A percentile compares a stretch with the other conserved stretches of the same genome.
Evolutionary conservation across 1,140 invertebrate species (phyloP).

Genomic region (Apocrypta bakeri): DNA sequence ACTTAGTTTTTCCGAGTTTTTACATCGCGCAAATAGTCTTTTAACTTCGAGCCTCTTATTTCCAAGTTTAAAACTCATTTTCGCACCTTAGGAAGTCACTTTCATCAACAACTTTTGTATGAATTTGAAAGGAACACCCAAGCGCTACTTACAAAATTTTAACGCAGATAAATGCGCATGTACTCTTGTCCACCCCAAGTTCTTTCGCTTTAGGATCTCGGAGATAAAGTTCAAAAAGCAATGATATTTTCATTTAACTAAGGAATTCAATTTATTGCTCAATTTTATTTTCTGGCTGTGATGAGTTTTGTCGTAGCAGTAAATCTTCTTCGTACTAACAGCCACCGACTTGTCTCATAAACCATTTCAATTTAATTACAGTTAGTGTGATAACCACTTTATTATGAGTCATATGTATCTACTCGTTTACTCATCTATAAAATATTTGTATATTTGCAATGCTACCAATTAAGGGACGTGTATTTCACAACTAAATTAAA

Average conservation of each 20-base stretch:
- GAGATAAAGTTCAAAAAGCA: not conserved
- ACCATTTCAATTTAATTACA: too few relatives aligned
- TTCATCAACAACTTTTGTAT: conserved; percentile 31
- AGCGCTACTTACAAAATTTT: not conserved
- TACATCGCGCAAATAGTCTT: conserved; percentile 20
- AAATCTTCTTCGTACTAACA: too few relatives aligned
- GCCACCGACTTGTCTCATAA: too few relatives aligned
- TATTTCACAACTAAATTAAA: too few relatives aligned
- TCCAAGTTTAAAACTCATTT: conserved; percentile 32
- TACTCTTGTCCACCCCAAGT: not conserved
- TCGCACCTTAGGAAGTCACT: conserved; percentile 10
- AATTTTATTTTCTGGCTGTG: not conserved
- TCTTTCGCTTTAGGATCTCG: not conserved
- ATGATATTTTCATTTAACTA: not conserved
- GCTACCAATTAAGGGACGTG: too few relatives aligned
- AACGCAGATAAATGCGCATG: not conserved
- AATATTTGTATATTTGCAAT: too few relatives aligned
- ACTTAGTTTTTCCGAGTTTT: conserved; percentile 8
- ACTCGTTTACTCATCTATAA: too few relatives aligned
- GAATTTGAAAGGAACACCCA: conserved; percentile 13
- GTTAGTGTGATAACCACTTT: too few relatives aligned
- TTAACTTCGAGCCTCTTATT: conserved; percentile 21
- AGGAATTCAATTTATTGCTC: not conserved
- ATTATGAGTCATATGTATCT: too few relatives aligned
- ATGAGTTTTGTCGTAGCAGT: too few relatives aligned